A percentile compares a stretch with the other conserved stretches of the same genome.
Conservation (phyloP, 1,140 invertebrate genomes). For the Bradysia coprophila region DNA sequence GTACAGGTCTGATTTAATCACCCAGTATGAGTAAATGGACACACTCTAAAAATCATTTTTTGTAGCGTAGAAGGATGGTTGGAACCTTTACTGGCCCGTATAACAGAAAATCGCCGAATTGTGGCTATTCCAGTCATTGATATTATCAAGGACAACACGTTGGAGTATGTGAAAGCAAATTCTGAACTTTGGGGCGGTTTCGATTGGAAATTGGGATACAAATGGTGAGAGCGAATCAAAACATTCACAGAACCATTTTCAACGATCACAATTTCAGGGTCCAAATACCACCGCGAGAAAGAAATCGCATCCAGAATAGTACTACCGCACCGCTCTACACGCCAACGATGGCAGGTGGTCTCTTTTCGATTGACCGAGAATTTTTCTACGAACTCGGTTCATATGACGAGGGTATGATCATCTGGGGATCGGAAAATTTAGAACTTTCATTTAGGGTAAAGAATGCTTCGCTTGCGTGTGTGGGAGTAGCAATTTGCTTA, state of each 20-base stretch:
- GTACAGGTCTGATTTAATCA: constrained; percentile 37
- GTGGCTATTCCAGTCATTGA: constrained; percentile 97
- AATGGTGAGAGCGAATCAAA: constrained; percentile 43
- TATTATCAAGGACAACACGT: constrained; percentile 93
- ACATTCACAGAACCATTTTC: no score
- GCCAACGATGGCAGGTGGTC: constrained; percentile 97
- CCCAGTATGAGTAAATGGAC: constrained; percentile 5
- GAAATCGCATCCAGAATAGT: constrained; percentile 75
- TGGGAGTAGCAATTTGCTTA: no score
- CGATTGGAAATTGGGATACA: constrained; percentile 96
- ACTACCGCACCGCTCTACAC: constrained; percentile 78
- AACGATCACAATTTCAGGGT: no score
- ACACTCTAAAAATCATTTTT: no score
- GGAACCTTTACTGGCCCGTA: constrained; percentile 77
- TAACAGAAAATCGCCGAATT: constrained; percentile 77
- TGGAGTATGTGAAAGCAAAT: constrained; percentile 87
- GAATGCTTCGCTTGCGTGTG: constrained; percentile 7
- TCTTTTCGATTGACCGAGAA: constrained; percentile 91
- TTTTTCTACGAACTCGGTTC: constrained; percentile 95
- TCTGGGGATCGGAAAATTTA: constrained; percentile 98
- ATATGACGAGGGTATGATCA: constrained; percentile 98
- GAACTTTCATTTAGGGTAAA: constrained; percentile 98
- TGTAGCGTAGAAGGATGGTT: constrained; percentile 96
- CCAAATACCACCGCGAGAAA: constrained; percentile 84
- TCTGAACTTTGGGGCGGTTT: constrained; percentile 96